phyloP scores from a whole-genome alignment of 2,797 vertebrate genomes.

The Pseudochromis fuscus region DNA sequence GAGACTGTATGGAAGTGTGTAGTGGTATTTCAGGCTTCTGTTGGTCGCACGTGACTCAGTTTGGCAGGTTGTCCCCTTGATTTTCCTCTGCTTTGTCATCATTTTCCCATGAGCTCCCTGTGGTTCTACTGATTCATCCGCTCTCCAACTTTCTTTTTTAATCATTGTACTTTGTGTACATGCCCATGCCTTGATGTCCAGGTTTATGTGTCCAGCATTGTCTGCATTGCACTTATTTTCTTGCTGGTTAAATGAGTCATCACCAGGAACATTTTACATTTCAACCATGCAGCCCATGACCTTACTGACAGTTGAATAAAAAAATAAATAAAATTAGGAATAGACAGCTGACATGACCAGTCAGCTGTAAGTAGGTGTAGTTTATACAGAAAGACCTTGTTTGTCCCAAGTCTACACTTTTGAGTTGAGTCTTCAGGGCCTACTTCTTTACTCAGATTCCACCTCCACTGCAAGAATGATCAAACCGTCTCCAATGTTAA shows the following conservation, averaged over 20 bases:
- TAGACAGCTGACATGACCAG: not conserved
- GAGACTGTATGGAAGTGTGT: constrained; percentile 58
- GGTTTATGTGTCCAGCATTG: not conserved
- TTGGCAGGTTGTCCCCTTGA: constrained; percentile 28
- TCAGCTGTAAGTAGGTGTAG: not conserved
- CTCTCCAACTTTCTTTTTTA: not conserved
- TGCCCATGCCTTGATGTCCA: not conserved
- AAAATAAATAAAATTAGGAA: no score
- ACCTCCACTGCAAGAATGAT: not conserved
- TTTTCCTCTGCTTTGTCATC: constrained; percentile 43
- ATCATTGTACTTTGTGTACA: not conserved
- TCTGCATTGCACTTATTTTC: not conserved
- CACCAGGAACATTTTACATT: not conserved
- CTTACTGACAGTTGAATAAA: no score
- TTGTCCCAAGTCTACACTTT: not conserved
- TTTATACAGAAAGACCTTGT: not conserved
- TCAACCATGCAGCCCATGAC: no score
- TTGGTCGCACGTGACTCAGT: constrained; percentile 43
- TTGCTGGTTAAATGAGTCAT: accelerated
- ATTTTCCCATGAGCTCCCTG: constrained; percentile 23
- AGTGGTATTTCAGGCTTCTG: constrained; percentile 49
- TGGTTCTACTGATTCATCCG: constrained; percentile 1
- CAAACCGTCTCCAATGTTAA: not conserved
- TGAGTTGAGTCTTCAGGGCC: not conserved
- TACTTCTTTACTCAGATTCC: not conserved